These are phyloP conservation scores for Acronicta leporina DNA, from an alignment of 2,888 invertebrate genomes.

Conservation along the genomic window DNA sequence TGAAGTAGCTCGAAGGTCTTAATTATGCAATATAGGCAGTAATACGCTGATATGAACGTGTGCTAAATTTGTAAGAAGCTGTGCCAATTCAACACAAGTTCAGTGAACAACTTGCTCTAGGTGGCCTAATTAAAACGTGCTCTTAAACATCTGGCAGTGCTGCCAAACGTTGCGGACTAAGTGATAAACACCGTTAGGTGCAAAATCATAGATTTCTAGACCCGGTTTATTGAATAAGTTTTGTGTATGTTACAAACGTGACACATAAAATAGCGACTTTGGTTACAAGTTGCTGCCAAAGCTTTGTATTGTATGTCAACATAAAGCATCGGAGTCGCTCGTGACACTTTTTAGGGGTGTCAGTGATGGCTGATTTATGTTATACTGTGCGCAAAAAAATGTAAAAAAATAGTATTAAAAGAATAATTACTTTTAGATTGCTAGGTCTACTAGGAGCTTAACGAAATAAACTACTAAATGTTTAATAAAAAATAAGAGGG, in stretches of 20 bases:
- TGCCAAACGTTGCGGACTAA: conserved; percentile 40
- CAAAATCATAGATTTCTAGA: conserved; percentile 7
- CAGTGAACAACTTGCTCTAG: conserved; percentile 38
- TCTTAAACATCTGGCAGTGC: conserved; percentile 45
- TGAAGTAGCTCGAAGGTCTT: background rate
- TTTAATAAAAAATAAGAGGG: no score
- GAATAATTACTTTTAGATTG: background rate
- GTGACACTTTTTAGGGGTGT: background rate
- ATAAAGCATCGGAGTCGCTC: background rate
- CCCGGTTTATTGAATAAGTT: conserved; percentile 15
- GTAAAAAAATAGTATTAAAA: background rate
- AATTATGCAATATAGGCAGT: background rate
- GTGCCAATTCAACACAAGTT: conserved; percentile 51
- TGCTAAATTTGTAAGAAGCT: conserved; percentile 24
- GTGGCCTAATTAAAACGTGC: conserved; percentile 55
- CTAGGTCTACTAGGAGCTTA: no score
- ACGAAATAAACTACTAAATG: no score
- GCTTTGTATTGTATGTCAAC: background rate
- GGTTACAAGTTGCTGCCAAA: background rate
- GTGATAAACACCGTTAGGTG: conserved; percentile 37
- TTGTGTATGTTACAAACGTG: conserved; percentile 3
- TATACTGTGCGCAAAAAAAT: background rate
- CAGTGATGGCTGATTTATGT: background rate
- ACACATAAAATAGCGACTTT: background rate
- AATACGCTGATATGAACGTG: conserved; percentile 16